Evolutionary conservation across 2,888 invertebrate genomes (phyloP), one percentile per base, ranked within the genome.

Genomic region (Chymomyza procnemis): DNA sequence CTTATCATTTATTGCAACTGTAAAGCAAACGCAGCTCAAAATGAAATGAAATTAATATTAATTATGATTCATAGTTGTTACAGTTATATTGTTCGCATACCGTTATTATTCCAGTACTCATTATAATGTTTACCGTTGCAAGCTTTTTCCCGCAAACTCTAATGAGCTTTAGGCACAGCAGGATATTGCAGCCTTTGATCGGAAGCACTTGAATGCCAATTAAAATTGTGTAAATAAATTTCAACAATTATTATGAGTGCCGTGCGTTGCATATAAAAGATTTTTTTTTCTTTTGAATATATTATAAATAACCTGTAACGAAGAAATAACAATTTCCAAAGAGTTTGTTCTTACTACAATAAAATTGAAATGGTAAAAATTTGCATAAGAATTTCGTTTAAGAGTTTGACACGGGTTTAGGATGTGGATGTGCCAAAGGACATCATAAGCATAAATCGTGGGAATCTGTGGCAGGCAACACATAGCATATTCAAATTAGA

Each of bases 211-310:
- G 82, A 85, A 79, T 75, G 85, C 85, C 83, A 83, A 83, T 83
- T 83, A 83, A 83, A 85, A 83, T 67, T 76, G 80, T 83, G 80
- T 85, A 83, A 83, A 83, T 83, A 82, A 85, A 73, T 81, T 85
- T 76, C 69, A 79, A 82, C 82, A 83, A 83, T 83, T 79, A 76
- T 70, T 79, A 76, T 70, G 68, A 57, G 63, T 21, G 54, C 69
- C 73, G 18, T 18, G 19, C 18, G 14, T 3, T 12, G 4, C 1
- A 41, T 41, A 41, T 12, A 41, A 41, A 41, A 41, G 34, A 41
- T 41, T n/a, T n/a, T n/a, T n/a, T n/a, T n/a, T n/a, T n/a, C n/a
- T n/a, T n/a, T 41, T 41, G 34, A 41, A 41, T 41, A 14, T 41
- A 41, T 41, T 41, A 41, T 12, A 41, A 41, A 12, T 41, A 41